Evolutionary conservation across 2,888 invertebrate genomes (phyloP).

Genomic region (Herminia tarsipennalis): DNA sequence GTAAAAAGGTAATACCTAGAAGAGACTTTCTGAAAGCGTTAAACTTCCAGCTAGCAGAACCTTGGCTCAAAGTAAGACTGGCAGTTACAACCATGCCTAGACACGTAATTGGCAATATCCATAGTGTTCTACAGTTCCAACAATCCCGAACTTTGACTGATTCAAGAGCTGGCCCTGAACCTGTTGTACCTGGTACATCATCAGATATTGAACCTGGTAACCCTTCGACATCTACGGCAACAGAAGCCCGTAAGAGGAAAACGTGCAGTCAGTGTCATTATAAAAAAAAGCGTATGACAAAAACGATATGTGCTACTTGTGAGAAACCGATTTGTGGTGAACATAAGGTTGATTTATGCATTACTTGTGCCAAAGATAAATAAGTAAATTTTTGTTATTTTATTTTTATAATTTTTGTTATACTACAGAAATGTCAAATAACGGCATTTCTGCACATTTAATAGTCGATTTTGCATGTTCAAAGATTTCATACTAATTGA

Average conservation of each 20-base stretch:
- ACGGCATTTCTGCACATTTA: too few species aligned
- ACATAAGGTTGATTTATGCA: constrained; percentile 17
- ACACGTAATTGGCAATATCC: neutral
- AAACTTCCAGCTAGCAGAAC: constrained; percentile 27
- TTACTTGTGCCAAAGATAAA: constrained; percentile 17
- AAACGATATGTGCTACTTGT: constrained; percentile 7
- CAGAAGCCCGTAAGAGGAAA: constrained; percentile 22
- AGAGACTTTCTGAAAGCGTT: constrained; percentile 8
- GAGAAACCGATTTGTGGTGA: constrained; percentile 16
- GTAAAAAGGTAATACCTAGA: neutral
- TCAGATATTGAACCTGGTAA: too few species aligned
- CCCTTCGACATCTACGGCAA: too few species aligned
- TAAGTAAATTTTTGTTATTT: too few species aligned
- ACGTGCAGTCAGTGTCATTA: constrained; percentile 21
- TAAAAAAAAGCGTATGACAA: constrained; percentile 21
- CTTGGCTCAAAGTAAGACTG: constrained; percentile 32
- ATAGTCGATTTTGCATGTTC: too few species aligned
- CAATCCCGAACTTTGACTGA: neutral
- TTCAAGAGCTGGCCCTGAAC: neutral
- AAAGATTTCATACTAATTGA: too few species aligned
- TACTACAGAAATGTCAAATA: too few species aligned
- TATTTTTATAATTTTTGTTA: too few species aligned
- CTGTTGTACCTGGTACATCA: constrained; percentile 4
- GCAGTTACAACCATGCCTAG: constrained; percentile 21
- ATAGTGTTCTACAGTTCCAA: neutral